phyloP scores from a whole-genome alignment of 2,888 invertebrate species.

The Dinocampus coccinellae region DNA sequence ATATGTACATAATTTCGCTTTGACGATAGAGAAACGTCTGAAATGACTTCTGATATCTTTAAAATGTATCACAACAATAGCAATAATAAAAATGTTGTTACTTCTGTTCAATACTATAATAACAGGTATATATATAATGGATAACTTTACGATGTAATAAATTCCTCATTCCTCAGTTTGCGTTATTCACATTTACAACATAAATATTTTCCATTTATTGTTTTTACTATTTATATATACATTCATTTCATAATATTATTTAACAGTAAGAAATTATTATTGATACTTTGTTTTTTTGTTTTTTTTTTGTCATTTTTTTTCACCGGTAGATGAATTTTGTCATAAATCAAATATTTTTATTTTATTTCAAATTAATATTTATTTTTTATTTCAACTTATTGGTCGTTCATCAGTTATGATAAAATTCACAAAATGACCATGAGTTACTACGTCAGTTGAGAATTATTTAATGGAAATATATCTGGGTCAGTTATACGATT shows the following conservation, averaged over 20 bases:
- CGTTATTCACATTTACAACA: neutral
- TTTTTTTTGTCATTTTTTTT: too few species aligned
- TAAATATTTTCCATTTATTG: neutral
- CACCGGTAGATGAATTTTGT: too few species aligned
- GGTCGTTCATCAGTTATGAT: neutral
- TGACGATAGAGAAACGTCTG: too few species aligned
- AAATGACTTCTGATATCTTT: too few species aligned
- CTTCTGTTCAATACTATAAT: neutral
- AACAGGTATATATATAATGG: neutral
- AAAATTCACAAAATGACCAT: conserved; percentile 23
- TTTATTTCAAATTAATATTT: neutral
- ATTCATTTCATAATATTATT: too few species aligned
- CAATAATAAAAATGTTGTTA: neutral
- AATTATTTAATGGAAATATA: conserved; percentile 49
- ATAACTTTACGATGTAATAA: neutral
- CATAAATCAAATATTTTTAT: too few species aligned
- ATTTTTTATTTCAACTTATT: neutral
- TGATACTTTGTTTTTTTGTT: too few species aligned
- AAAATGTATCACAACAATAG: too few species aligned
- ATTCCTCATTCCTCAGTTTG: neutral
- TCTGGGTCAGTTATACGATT: conserved; percentile 49
- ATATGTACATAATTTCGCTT: too few species aligned
- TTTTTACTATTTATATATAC: too few species aligned
- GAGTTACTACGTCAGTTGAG: conserved; percentile 34
- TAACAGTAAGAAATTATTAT: too few species aligned